A percentile compares a stretch with the other conserved stretches of the same genome.
Evolutionary conservation across 2,797 vertebrate species (phyloP).

Genomic region (Falco peregrinus): DNA sequence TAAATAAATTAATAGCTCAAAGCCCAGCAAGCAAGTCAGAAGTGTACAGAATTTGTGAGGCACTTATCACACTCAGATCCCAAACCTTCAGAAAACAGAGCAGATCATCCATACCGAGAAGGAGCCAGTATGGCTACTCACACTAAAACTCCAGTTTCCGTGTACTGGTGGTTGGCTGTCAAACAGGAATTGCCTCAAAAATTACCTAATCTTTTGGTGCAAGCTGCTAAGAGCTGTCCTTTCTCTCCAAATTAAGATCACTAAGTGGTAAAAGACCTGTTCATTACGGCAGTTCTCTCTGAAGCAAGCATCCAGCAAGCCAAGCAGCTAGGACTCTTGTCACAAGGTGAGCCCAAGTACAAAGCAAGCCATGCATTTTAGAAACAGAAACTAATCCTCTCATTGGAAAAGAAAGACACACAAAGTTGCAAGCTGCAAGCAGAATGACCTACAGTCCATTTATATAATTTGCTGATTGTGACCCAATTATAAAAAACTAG

Average conservation of each 20-base stretch:
- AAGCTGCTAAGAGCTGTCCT: not conserved
- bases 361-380: slow-evolving; percentile 52
- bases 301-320: slow-evolving; percentile 5
- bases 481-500: slow-evolving; percentile 11
- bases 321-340: not conserved
- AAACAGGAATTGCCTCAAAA: not conserved
- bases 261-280: slow-evolving; percentile 47
- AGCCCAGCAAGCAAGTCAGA: not conserved
- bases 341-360: slow-evolving; percentile 53
- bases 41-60: not conserved
- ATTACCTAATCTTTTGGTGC: not conserved
- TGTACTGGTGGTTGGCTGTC: not conserved
- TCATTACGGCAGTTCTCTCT: slow-evolving; percentile 4
- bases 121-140: not conserved
- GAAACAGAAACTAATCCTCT: slow-evolving; percentile 42
- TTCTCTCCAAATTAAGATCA: not conserved
- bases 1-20: slow-evolving; percentile 45
- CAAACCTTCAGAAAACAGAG: not conserved
- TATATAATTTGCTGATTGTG: slow-evolving; percentile 18
- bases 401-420: slow-evolving; percentile 29
- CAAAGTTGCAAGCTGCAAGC: slow-evolving; percentile 42
- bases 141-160: not conserved
- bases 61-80: not conserved
- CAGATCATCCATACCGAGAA: not conserved
- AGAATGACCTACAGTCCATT: slow-evolving; percentile 20